Evolutionary conservation across 2,888 invertebrate genomes (phyloP), one percentile per base, ranked within the genome.

Genomic region (Lepidochrysops patricia): DNA sequence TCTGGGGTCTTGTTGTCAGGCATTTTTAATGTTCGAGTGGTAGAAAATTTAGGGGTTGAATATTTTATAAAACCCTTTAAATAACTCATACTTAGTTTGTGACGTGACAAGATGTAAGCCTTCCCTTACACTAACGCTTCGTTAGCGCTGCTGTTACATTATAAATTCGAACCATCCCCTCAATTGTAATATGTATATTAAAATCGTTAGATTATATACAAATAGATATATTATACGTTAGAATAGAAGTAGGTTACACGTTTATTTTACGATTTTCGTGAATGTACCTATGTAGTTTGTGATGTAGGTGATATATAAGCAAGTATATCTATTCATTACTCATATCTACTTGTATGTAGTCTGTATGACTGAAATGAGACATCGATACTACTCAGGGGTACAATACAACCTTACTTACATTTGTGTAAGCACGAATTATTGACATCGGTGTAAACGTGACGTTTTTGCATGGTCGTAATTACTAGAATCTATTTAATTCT

Each of bases 11-110:
- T n/a, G n/a, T n/a, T n/a, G n/a, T n/a, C n/a, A n/a, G n/a, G n/a
- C n/a, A n/a, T n/a, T n/a, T n/a, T n/a, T n/a, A n/a, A n/a, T n/a
- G n/a, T n/a, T n/a, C n/a, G n/a, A n/a, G n/a, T n/a, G n/a, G n/a
- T n/a, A n/a, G n/a, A n/a, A n/a, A n/a, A n/a, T n/a, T n/a, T n/a
- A n/a, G n/a, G n/a, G n/a, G n/a, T n/a, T n/a, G n/a, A n/a, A n/a
- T n/a, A n/a, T n/a, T n/a, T n/a, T n/a, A n/a, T n/a, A n/a, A n/a
- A n/a, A n/a, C n/a, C n/a, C n/a, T n/a, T 72, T 66, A 57, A 60
- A 60, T 50, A 37, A 32, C 27, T 49, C 61, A 25, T 35, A 49
- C 12, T 13, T 15, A n/a, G 15, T 25, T 32, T 60, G 48, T 60
- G 27, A 60, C 57, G 54, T 43, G 52, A 34, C 43, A 23, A 4